phyloP scores from a whole-genome alignment of 2,113 vertebrate species.

The Beaufortia kweichowensis region DNA sequence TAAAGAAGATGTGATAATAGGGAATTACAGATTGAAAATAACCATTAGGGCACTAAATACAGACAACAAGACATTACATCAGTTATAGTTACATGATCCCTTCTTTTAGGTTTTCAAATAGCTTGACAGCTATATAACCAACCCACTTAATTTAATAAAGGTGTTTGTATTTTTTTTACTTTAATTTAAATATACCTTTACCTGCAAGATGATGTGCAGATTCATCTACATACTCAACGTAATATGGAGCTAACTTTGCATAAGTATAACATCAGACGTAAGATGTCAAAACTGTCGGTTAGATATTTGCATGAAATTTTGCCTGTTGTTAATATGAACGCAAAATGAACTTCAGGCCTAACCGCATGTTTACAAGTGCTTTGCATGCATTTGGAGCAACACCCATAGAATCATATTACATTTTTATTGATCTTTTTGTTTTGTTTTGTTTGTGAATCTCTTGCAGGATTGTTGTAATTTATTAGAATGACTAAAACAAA shows the following conservation, averaged over 20 bases:
- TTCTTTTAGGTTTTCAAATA: background rate
- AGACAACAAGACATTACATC: background rate
- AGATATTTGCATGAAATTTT: slow-evolving; percentile 42
- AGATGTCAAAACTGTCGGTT: slow-evolving; percentile 24
- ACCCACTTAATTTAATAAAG: too few species aligned
- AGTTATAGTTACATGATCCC: too few species aligned
- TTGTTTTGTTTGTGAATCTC: background rate
- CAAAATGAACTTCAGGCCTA: background rate
- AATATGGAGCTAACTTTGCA: slow-evolving; percentile 33
- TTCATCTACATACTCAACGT: background rate
- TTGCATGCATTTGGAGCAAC: slow-evolving; percentile 28
- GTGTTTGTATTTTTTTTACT: too few species aligned
- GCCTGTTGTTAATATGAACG: slow-evolving; percentile 4
- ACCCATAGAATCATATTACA: background rate
- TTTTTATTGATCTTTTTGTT: background rate
- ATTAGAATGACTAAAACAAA: background rate
- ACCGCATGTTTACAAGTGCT: slow-evolving; percentile 36
- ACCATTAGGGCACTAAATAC: background rate
- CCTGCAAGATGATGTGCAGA: background rate
- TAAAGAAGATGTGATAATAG: background rate
- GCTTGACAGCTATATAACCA: background rate
- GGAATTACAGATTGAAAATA: background rate
- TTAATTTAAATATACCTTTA: too few species aligned
- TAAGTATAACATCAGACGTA: slow-evolving; percentile 24
- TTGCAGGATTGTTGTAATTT: background rate